phyloP scores from a whole-genome alignment of 2,113 vertebrate species.

The Xiphophorus hellerii region DNA sequence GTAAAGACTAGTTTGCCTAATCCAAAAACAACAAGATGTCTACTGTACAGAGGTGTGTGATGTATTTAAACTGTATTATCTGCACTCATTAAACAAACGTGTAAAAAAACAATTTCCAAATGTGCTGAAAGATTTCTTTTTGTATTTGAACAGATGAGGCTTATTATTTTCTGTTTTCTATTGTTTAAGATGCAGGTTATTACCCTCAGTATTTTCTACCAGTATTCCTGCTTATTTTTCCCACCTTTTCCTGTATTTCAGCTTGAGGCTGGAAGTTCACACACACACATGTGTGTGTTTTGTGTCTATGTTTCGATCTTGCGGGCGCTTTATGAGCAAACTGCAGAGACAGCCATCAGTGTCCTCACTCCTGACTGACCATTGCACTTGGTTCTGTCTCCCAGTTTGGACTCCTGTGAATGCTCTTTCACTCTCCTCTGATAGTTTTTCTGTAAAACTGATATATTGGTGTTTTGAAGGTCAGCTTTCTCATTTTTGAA shows the following conservation, averaged over 20 bases:
- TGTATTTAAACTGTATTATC: slow-evolving; percentile 1
- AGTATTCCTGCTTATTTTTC: slow-evolving; percentile 8
- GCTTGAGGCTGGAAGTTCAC: neutral
- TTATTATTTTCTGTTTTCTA: neutral
- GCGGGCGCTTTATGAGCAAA: slow-evolving; percentile 27
- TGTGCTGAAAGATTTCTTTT: neutral
- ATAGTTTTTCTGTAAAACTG: slow-evolving; percentile 34
- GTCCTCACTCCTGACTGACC: slow-evolving; percentile 41
- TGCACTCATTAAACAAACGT: neutral
- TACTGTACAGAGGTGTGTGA: slow-evolving; percentile 1
- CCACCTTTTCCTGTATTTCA: slow-evolving; percentile 2
- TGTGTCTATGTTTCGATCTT: slow-evolving; percentile 17
- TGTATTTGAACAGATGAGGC: neutral
- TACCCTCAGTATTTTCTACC: slow-evolving; percentile 11
- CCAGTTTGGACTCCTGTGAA: slow-evolving; percentile 28
- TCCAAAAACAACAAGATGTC: neutral
- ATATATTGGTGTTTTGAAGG: slow-evolving; percentile 34
- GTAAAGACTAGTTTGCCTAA: neutral
- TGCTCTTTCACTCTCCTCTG: slow-evolving; percentile 23
- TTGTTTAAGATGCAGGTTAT: neutral
- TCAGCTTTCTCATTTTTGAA: slow-evolving; percentile 14
- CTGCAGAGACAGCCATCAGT: slow-evolving; percentile 23
- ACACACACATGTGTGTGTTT: slow-evolving; percentile 1
- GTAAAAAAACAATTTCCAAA: neutral
- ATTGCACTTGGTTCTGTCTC: slow-evolving; percentile 45